These are phyloP conservation scores for Drosophila macrothrix DNA, from an alignment of 2,888 invertebrate species.

Conservation along the genomic window DNA sequence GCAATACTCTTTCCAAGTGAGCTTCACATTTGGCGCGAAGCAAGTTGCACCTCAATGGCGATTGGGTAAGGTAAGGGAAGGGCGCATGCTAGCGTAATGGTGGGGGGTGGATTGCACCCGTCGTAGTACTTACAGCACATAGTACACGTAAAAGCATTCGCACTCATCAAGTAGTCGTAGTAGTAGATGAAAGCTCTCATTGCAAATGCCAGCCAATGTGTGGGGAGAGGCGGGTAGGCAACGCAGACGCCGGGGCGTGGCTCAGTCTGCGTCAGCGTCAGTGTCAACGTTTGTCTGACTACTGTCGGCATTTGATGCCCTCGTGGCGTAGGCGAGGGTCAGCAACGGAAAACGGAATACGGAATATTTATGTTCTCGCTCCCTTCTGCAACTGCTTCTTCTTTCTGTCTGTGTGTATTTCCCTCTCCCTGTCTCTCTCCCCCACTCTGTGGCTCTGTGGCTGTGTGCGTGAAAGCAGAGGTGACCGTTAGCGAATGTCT, in stretches of 20 bases:
- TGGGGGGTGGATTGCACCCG: not conserved
- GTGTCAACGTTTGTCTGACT: constrained; percentile 39
- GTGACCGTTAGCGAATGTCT: constrained; percentile 10
- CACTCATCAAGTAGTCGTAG: constrained; percentile 5
- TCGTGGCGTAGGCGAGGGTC: constrained; percentile 21
- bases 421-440: not conserved
- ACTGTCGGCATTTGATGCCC: constrained; percentile 8
- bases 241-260: constrained; percentile 32
- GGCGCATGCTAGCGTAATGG: constrained; percentile 12
- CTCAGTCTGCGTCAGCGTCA: constrained; percentile 9
- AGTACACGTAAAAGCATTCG: constrained; percentile 16
- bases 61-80: constrained; percentile 32
- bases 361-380: not conserved
- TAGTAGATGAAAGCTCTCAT: constrained; percentile 17
- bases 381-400: constrained; percentile 18
- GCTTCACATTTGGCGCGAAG: constrained; percentile 43
- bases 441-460: not conserved
- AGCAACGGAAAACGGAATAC: constrained; percentile 3
- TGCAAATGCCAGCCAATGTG: constrained; percentile 2
- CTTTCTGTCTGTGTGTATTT: constrained; percentile 7
- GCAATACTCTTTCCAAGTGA: constrained; percentile 1
- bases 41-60: constrained; percentile 5
- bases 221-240: not conserved
- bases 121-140: constrained; percentile 24
- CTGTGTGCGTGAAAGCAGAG: constrained; percentile 15